Conservation (phyloP, 2,797 vertebrate species). For the Fistularia tabacaria region DNA sequence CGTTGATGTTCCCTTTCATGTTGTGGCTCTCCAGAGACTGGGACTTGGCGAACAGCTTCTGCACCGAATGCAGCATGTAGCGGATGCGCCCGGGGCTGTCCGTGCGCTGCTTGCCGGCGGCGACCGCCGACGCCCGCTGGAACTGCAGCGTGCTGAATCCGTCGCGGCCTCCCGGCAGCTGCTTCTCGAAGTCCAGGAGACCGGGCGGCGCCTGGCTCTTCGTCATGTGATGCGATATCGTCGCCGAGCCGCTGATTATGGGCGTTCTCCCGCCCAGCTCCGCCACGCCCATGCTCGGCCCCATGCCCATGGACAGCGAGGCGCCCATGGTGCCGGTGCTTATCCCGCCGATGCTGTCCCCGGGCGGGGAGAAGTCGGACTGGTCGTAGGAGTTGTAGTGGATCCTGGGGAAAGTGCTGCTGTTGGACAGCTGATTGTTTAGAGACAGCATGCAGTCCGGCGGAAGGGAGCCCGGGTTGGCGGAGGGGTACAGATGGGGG, state of each 20-base stretch:
- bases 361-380: constrained; percentile 77
- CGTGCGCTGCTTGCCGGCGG: constrained; percentile 82
- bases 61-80: constrained; percentile 95
- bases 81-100: constrained; percentile 97
- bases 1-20: constrained; percentile 87
- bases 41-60: constrained; percentile 97
- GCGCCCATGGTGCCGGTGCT: constrained; percentile 75
- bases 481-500: constrained; percentile 77
- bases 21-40: constrained; percentile 90
- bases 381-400: constrained; percentile 95
- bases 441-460: constrained; percentile 89
- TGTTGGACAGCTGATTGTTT: constrained; percentile 94
- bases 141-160: constrained; percentile 98
- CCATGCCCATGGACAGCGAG: constrained; percentile 75
- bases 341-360: constrained; percentile 92
- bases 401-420: constrained; percentile 95
- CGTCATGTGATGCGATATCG: constrained; percentile 74
- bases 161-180: constrained; percentile 88
- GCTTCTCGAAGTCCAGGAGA: constrained; percentile 94
- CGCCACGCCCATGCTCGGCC: constrained; percentile 62
- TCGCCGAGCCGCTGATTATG: constrained; percentile 81
- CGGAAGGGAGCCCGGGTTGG: constrained; percentile 77
- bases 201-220: constrained; percentile 89
- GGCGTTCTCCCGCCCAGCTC: constrained; percentile 60
- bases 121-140: constrained; percentile 80